These are phyloP conservation scores for Cricetomys ansorgei DNA, from an alignment of 2,113 vertebrate genomes.

Conservation along the genomic window DNA sequence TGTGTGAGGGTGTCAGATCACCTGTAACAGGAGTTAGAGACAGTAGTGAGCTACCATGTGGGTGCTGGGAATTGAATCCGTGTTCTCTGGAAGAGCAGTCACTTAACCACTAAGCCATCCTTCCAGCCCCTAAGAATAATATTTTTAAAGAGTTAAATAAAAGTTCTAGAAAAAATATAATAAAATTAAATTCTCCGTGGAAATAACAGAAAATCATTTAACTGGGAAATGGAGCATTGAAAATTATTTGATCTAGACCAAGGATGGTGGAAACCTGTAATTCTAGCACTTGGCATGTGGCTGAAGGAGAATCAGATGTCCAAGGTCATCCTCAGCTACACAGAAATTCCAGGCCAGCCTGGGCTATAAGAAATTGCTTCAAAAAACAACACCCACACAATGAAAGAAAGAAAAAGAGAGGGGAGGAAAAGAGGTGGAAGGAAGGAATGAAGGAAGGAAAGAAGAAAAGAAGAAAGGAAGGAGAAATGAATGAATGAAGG, in stretches of 20 bases:
- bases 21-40: too few species aligned
- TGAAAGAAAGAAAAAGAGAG: background rate
- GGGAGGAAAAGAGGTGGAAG: background rate
- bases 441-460: background rate
- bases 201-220: background rate
- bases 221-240: background rate
- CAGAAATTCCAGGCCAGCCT: too few species aligned
- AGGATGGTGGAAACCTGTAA: background rate
- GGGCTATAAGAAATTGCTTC: background rate
- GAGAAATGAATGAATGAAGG: background rate
- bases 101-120: background rate
- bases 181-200: background rate
- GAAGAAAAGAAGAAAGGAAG: rapidly evolving
- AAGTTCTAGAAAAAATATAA: background rate
- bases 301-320: background rate
- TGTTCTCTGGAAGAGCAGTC: too few species aligned
- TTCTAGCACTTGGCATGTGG: background rate
- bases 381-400: background rate
- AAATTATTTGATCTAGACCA: background rate
- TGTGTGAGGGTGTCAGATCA: too few species aligned
- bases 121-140: background rate
- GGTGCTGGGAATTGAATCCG: too few species aligned
- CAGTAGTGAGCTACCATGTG: too few species aligned
- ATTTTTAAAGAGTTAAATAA: background rate
- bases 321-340: background rate